These are phyloP conservation scores for Clarias laeviceps DNA, from an alignment of 2,797 vertebrate species.

Conservation along the genomic window DNA sequence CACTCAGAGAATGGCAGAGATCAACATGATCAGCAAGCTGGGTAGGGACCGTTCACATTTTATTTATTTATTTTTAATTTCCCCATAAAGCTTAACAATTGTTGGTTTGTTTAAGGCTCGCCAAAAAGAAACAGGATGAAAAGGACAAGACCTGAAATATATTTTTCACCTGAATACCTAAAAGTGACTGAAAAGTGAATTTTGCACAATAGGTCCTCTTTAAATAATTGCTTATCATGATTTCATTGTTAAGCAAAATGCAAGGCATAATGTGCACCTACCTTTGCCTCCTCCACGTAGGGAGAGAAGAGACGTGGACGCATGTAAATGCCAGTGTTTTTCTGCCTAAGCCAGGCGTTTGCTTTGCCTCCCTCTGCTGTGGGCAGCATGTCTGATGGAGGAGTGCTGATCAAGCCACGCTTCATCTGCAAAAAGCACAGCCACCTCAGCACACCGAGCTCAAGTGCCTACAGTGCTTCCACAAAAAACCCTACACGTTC, in stretches of 20 bases:
- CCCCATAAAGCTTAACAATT: no score
- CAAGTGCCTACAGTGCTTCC: not conserved
- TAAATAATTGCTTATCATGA: not conserved
- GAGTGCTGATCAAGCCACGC: constrained; percentile 96
- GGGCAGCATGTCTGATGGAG: constrained; percentile 97
- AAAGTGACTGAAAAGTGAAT: no score
- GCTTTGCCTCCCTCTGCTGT: constrained; percentile 93
- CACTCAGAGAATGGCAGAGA: no score
- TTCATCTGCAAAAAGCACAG: constrained; percentile 81
- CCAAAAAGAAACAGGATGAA: no score
- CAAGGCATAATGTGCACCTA: constrained; percentile 62
- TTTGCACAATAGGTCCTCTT: no score
- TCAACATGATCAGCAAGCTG: no score
- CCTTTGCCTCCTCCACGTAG: constrained; percentile 99
- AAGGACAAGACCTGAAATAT: no score
- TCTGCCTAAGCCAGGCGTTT: constrained; percentile 95
- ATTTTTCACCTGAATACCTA: no score
- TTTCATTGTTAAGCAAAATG: not conserved
- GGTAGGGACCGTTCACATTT: no score
- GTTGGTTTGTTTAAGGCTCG: no score
- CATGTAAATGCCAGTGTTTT: constrained; percentile 94
- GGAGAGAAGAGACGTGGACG: constrained; percentile 95
- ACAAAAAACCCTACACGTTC: not conserved
- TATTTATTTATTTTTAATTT: no score
- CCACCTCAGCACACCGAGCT: constrained; percentile 30